A percentile compares a stretch with the other conserved stretches of the same genome.
These are phyloP conservation scores for Ianthella basta DNA, from an alignment of 37 sponge, comb jelly and placozoan genomes.

Conservation along the genomic window DNA sequence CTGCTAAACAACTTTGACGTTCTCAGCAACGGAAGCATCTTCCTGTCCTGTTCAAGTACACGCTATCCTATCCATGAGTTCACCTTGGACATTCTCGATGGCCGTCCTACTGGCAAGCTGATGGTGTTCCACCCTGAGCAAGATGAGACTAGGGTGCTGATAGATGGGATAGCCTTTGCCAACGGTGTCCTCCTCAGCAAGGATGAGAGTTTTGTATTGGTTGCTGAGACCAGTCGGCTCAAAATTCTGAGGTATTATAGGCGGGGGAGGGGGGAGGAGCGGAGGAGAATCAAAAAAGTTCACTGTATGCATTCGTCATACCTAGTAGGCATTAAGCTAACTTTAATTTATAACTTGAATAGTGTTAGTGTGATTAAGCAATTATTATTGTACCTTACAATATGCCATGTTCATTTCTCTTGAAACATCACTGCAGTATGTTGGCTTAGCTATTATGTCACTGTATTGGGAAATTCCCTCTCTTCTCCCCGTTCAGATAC, in stretches of 20 bases:
- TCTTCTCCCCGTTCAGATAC: constrained; percentile 16
- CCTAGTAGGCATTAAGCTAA: no score
- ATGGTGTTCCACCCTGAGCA: constrained; percentile 51
- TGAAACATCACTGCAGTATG: no score
- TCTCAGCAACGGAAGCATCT: constrained; percentile 60
- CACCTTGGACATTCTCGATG: constrained; percentile 55
- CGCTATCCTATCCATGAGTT: constrained; percentile 53
- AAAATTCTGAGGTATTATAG: constrained; percentile 64
- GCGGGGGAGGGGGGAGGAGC: no score
- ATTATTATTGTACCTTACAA: no score
- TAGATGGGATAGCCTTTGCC: constrained; percentile 62
- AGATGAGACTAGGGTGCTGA: constrained; percentile 15
- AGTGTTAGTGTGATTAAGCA: no score
- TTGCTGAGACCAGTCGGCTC: constrained; percentile 67
- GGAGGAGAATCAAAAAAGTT: no score
- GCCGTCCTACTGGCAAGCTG: constrained; percentile 62
- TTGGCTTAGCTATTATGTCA: no score
- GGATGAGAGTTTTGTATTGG: constrained; percentile 55
- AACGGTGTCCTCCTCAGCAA: constrained; percentile 69
- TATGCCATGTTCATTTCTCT: no score
- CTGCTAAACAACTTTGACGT: constrained; percentile 57
- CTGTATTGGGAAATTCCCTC: no score
- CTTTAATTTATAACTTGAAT: no score
- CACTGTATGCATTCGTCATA: neutral
- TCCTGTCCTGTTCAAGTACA: constrained; percentile 61